Base-by-base conservation (phyloP, 2,113 vertebrate genomes). In the Rallus limicola region DNA sequence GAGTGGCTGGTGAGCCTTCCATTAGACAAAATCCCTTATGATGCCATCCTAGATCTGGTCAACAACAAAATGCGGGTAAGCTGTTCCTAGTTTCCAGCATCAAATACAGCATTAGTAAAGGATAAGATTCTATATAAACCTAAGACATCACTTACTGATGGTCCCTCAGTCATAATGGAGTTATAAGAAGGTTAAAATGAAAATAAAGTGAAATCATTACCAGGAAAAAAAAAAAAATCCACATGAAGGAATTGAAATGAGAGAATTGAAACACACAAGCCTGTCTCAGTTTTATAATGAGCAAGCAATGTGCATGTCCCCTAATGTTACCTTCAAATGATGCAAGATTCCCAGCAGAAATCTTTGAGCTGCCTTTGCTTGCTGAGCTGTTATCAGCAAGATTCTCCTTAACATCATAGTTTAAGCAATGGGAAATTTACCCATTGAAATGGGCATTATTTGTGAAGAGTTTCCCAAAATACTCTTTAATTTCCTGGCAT, bases 1-100 rank as follows among this genome's bases (percentile, higher is more conserved):
- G 99, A 99, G 97, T 99, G 99, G 99, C 98, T 99, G 93, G 97
- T 98, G 94, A 99, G 98, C 97, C 98, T 99, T 40, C 99, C 99
- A 14, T 97, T 99, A 95, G 98, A 99, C 91, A 98, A 97, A 95
- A 98, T 99, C 96, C 99, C 99, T 31, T 99, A 99, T 82, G 97
- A 98, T 72, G 99, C 99, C 1, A 97, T 99, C 82, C 97, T 99
- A 28, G 99, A 99, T 97, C 98, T 99, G 87, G 98, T 99, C 91
- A 98, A 99, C 98, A 99, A 99, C 98, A 99, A 99, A 97, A 99
- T 99, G 99, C 98, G 97, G 98, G 99, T 99, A 95, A 98, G 98
- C 88, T 95, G 29, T 70, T 77, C 3, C 80, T 42, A 46, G 65
- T 80, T 83, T 15, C 62, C 70, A 92, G 86, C 86, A 48, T 55